Evolutionary conservation across 2,888 invertebrate species (phyloP).

Genomic region (Heliconius ismenius): DNA sequence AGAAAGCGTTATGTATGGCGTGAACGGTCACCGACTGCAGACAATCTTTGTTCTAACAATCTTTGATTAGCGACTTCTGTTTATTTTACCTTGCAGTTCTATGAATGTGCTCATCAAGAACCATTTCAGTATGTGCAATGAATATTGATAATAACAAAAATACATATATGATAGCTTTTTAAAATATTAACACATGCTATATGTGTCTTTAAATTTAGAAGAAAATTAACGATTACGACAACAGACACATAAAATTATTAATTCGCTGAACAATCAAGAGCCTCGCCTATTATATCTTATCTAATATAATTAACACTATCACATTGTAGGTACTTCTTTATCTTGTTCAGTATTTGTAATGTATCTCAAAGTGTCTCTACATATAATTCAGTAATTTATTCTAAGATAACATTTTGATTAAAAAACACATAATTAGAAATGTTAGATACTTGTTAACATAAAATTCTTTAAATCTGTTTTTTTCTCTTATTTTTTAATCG

Average conservation of each 20-base stretch:
- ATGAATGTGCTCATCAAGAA: conserved; percentile 31
- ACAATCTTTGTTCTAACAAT: conserved; percentile 55
- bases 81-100: conserved; percentile 45
- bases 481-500: not conserved
- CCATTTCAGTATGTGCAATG: conserved; percentile 18
- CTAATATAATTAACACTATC: conserved; percentile 47
- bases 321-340: conserved; percentile 47
- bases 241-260: not conserved
- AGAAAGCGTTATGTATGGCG: conserved; percentile 66
- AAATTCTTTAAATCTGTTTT: not conserved
- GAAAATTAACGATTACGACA: not conserved
- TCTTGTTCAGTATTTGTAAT: conserved; percentile 49
- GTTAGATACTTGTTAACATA: not conserved
- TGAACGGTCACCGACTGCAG: conserved; percentile 57
- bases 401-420: not conserved
- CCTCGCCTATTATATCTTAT: conserved; percentile 46
- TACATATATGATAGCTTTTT: not conserved
- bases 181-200: not conserved
- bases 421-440: not conserved
- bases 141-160: conserved; percentile 6
- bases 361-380: conserved; percentile 25
- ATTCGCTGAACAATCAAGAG: conserved; percentile 41
- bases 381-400: conserved; percentile 16
- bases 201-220: not conserved
- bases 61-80: conserved; percentile 54